Evolutionary conservation across 2,113 vertebrate genomes (phyloP).

Genomic region (Butorides virescens): DNA sequence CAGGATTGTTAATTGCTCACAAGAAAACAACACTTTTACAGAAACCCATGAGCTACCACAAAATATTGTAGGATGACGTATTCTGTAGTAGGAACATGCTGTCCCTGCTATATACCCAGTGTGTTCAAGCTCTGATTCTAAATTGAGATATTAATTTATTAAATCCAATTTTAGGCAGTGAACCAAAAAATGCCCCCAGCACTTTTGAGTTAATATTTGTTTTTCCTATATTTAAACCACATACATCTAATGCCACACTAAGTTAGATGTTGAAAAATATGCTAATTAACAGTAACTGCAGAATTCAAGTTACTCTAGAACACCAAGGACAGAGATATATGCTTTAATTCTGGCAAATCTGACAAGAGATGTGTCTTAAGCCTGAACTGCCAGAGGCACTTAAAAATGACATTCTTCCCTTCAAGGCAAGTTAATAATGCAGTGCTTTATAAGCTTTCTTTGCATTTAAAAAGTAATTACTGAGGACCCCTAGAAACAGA

Average conservation of each 20-base stretch:
- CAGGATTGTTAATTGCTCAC: not conserved
- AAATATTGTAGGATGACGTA: not conserved
- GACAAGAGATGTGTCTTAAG: not conserved
- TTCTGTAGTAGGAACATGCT: not conserved
- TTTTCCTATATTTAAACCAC: not conserved
- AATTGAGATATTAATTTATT: not conserved
- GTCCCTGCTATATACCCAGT: not conserved
- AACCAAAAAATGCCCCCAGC: not conserved
- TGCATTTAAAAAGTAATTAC: not conserved
- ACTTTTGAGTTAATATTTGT: not conserved
- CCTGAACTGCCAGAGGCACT: not conserved
- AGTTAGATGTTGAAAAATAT: not conserved
- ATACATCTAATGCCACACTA: not conserved
- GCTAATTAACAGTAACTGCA: not conserved
- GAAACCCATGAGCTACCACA: not conserved
- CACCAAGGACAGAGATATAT: not conserved
- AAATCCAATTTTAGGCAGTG: not conserved
- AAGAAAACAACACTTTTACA: not conserved
- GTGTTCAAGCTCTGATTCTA: not conserved
- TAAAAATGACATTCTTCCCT: not conserved
- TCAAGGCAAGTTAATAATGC: not conserved
- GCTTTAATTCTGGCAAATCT: not conserved
- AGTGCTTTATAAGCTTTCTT: not conserved
- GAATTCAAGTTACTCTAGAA: not conserved
- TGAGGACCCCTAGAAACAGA: not conserved